phyloP scores from a whole-genome alignment of 2,113 vertebrate species.

The Hemiscyllium ocellatum region DNA sequence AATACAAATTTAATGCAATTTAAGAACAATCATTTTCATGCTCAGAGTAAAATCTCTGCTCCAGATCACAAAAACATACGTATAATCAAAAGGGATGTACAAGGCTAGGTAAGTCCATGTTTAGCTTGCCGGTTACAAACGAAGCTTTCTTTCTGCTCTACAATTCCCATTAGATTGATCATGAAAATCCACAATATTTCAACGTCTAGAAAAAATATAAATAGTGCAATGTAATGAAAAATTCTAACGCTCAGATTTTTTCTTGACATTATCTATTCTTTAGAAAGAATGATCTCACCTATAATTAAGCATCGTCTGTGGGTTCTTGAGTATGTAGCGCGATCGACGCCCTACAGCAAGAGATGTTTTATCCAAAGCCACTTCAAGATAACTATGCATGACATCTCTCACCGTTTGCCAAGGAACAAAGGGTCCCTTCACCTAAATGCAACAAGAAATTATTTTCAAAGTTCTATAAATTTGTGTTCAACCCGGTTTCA shows the following conservation, averaged over 20 bases:
- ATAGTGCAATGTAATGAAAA: too few species aligned
- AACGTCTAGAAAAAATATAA: background rate
- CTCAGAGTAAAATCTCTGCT: background rate
- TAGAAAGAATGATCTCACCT: conserved; percentile 58
- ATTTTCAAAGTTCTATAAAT: background rate
- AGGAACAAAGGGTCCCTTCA: conserved; percentile 77
- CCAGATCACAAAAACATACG: background rate
- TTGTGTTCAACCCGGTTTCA: background rate
- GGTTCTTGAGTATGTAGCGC: conserved; percentile 85
- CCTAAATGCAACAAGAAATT: conserved; percentile 53
- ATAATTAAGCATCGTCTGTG: conserved; percentile 84
- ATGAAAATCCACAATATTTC: background rate
- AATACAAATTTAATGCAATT: background rate
- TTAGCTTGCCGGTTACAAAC: background rate
- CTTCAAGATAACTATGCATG: conserved; percentile 76
- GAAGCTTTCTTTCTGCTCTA: background rate
- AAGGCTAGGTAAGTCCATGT: background rate
- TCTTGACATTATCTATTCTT: background rate
- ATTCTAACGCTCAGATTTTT: background rate
- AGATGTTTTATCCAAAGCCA: conserved; percentile 87
- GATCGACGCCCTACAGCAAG: conserved; percentile 76
- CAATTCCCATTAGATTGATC: background rate
- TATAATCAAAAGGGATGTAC: background rate
- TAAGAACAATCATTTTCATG: background rate
- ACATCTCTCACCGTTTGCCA: conserved; percentile 87